Evolutionary conservation across 1,140 invertebrate species (phyloP).

Genomic region (Tribolium castaneum): DNA sequence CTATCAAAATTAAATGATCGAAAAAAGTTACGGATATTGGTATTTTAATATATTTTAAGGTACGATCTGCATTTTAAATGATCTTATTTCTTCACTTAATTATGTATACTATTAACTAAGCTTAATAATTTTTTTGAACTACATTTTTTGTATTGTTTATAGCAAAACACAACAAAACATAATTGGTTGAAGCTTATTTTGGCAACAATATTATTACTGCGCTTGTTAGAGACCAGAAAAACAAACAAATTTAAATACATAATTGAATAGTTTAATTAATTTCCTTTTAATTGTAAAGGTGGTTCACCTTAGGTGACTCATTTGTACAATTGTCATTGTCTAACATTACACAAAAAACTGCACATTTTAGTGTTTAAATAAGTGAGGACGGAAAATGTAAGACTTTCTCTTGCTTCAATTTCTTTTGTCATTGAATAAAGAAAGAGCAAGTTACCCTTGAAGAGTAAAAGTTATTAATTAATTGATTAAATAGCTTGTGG

Average conservation of each 20-base stretch:
- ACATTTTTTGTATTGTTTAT: neutral
- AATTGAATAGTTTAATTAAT: neutral
- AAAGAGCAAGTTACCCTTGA: neutral
- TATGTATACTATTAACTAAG: too few relatives aligned
- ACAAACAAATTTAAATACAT: neutral
- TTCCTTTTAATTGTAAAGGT: neutral
- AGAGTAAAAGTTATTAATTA: neutral
- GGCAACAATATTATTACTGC: neutral
- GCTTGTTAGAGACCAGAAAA: neutral
- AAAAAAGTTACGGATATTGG: too few relatives aligned
- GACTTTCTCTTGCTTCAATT: neutral
- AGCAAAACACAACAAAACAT: neutral
- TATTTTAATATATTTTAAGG: too few relatives aligned
- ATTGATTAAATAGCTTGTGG: neutral
- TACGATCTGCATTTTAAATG: neutral
- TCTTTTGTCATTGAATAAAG: neutral
- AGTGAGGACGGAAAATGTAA: too few relatives aligned
- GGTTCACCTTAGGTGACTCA: neutral
- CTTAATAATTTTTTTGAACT: neutral
- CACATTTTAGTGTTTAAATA: neutral
- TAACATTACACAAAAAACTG: neutral
- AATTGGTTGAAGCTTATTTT: neutral
- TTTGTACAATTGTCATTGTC: neutral
- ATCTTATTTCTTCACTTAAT: too few relatives aligned
- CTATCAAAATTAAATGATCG: too few relatives aligned